Evolutionary conservation across 92 coral and sea anemone genomes (phyloP).

Genomic region (Porites cylindrica): DNA sequence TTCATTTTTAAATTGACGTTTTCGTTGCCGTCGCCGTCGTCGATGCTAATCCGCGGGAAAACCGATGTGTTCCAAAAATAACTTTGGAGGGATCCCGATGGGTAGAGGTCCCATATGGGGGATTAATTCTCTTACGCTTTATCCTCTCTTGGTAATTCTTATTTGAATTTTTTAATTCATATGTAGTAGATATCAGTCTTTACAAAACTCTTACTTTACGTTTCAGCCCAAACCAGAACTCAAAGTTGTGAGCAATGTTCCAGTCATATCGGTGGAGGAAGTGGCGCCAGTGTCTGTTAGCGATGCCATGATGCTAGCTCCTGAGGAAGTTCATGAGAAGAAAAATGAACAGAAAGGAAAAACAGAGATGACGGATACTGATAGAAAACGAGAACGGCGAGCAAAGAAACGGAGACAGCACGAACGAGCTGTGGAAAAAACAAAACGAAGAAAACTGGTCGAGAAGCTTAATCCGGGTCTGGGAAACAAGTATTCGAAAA

Average conservation of each 20-base stretch:
- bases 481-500: conserved; percentile 90
- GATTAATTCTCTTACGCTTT: no score
- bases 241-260: conserved; percentile 86
- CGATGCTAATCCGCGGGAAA: no score
- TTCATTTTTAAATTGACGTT: no score
- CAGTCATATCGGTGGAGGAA: conserved; percentile 91
- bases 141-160: no score
- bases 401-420: conserved; percentile 87
- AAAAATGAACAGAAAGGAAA: conserved; percentile 81
- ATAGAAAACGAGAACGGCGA: conserved; percentile 89
- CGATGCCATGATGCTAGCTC: conserved; percentile 96
- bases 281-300: conserved; percentile 91
- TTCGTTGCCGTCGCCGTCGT: no score
- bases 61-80: no score
- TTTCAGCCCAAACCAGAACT: conserved; percentile 92
- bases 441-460: conserved; percentile 70
- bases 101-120: no score
- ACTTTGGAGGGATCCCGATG: no score
- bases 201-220: background rate
- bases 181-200: no score
- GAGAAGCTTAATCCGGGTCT: conserved; percentile 85
- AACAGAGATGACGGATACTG: conserved; percentile 84
- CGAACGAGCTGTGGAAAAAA: conserved; percentile 75
- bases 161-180: no score
- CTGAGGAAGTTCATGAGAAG: conserved; percentile 93